phyloP scores from a whole-genome alignment of 2,113 vertebrate species.

The Leucoraja erinaceus region DNA sequence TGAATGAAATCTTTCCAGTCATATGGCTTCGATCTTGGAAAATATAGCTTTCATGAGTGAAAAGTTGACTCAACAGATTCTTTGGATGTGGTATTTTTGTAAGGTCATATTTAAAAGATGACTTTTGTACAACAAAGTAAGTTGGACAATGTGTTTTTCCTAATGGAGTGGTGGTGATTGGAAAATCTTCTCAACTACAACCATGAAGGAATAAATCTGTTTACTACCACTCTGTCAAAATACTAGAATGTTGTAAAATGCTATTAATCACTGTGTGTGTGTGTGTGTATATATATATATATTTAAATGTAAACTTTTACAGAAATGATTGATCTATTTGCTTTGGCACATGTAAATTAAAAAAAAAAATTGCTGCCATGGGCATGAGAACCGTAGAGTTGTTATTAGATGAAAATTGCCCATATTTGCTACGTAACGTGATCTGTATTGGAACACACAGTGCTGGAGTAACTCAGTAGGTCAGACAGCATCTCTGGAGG shows the following conservation, averaged over 20 bases:
- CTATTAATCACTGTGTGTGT: not conserved
- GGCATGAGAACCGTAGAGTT: not conserved
- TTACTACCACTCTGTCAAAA: not conserved
- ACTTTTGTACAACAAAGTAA: not conserved
- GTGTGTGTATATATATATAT: not conserved
- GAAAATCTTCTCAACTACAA: not conserved
- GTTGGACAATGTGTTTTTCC: not conserved
- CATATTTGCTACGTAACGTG: not conserved
- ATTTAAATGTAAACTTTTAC: not conserved
- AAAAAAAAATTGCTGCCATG: too few relatives aligned
- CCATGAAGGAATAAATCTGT: not conserved
- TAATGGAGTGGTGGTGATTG: not conserved
- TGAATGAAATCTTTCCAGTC: not conserved
- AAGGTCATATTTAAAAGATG: not conserved
- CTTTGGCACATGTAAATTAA: too few relatives aligned
- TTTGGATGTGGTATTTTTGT: not conserved
- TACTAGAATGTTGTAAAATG: slow-evolving; percentile 1
- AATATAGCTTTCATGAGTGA: not conserved
- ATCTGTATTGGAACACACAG: too few relatives aligned
- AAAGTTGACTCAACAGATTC: not conserved
- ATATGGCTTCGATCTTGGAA: not conserved
- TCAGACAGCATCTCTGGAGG: too few relatives aligned
- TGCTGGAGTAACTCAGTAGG: too few relatives aligned
- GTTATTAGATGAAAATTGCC: not conserved
- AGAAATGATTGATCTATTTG: not conserved